Evolutionary conservation across 2,888 invertebrate species (phyloP).

Genomic region (Syrphus vitripennis): DNA sequence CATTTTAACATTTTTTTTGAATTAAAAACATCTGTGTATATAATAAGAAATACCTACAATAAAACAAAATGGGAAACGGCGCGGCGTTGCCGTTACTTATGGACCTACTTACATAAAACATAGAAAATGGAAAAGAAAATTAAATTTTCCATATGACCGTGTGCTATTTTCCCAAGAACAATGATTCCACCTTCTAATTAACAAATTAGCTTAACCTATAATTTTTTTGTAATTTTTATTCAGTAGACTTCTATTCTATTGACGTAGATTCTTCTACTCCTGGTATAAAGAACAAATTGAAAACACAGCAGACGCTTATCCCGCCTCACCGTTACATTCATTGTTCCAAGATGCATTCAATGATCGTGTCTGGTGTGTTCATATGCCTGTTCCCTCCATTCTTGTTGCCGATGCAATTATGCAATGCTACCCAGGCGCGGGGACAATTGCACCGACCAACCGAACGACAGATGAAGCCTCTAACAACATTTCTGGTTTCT

Average conservation of each 20-base stretch:
- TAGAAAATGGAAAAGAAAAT: neutral
- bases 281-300: conserved; percentile 31
- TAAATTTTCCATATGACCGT: neutral
- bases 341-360: conserved; percentile 31
- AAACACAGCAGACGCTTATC: neutral
- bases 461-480: conserved; percentile 13
- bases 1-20: no score
- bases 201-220: neutral
- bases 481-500: conserved; percentile 55
- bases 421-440: conserved; percentile 44
- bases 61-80: no score
- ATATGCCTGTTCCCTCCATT: conserved; percentile 10
- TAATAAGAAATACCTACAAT: no score
- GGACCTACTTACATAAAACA: no score
- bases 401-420: conserved; percentile 35
- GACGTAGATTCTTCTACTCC: neutral
- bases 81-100: no score
- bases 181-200: neutral
- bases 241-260: neutral
- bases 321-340: neutral
- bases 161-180: neutral
- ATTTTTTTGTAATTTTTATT: neutral
- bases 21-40: no score
- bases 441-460: conserved; percentile 26
- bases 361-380: conserved; percentile 29